Conservation (phyloP, 2,888 invertebrate genomes). For the Branchellion lobata region DNA sequence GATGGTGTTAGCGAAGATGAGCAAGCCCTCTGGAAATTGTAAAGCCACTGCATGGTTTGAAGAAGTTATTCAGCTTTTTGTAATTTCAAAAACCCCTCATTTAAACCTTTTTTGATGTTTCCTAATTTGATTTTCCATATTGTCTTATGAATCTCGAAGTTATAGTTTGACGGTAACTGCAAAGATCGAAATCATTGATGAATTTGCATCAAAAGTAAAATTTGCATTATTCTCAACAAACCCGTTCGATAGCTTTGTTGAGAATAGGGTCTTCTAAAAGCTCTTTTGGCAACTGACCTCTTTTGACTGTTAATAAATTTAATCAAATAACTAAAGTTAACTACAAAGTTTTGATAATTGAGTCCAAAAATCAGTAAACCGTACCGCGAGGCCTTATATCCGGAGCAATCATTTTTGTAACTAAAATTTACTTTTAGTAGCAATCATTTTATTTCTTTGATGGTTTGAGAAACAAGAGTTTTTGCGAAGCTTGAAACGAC, state of each 20-base stretch:
- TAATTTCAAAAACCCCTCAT: not conserved
- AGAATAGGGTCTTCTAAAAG: constrained; percentile 56
- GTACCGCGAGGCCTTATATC: no score
- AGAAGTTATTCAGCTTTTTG: not conserved
- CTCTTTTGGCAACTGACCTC: constrained; percentile 56
- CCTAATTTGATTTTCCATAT: constrained; percentile 88
- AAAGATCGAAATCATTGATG: not conserved
- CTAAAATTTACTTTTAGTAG: no score
- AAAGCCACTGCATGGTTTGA: constrained; percentile 72
- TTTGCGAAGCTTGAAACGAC: no score
- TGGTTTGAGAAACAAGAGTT: no score
- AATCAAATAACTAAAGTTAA: no score
- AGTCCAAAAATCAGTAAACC: no score
- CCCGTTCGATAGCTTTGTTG: constrained; percentile 56
- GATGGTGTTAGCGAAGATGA: constrained; percentile 87
- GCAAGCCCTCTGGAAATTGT: constrained; percentile 91
- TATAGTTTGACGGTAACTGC: constrained; percentile 85
- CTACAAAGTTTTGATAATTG: no score
- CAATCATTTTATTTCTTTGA: no score
- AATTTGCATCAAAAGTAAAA: not conserved
- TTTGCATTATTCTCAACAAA: no score
- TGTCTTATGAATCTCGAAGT: constrained; percentile 95
- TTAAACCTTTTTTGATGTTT: constrained; percentile 71
- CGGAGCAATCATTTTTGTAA: no score
- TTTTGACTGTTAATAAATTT: not conserved